Evolutionary conservation across 2,888 invertebrate species (phyloP).

Genomic region (Drosophila sordidula): DNA sequence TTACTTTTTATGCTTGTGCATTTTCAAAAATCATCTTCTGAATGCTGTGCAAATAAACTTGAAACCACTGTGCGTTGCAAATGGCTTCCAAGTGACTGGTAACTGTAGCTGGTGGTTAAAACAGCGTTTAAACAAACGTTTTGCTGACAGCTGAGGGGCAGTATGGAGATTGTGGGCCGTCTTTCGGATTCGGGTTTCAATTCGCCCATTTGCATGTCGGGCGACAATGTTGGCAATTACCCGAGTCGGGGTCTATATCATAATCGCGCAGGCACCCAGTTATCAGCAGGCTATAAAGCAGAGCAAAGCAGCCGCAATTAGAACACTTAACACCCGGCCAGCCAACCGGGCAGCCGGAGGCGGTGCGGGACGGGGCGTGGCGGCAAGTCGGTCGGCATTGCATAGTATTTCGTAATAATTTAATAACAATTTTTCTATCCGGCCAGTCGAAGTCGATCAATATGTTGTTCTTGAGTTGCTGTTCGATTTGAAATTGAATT

Average conservation of each 20-base stretch:
- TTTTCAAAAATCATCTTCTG: no score
- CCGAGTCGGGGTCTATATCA: slow-evolving; percentile 9
- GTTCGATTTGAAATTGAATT: slow-evolving; percentile 66
- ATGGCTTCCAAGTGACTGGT: background rate
- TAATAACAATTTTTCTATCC: slow-evolving; percentile 24
- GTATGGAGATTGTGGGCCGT: background rate
- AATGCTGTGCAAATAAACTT: no score
- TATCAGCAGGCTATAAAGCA: slow-evolving; percentile 47
- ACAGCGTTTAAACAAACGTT: slow-evolving; percentile 51
- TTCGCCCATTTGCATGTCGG: slow-evolving; percentile 39
- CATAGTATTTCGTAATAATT: slow-evolving; percentile 46
- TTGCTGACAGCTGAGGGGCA: slow-evolving; percentile 1
- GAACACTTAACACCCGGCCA: slow-evolving; percentile 47
- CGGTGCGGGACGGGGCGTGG: background rate
- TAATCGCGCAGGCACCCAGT: slow-evolving; percentile 18
- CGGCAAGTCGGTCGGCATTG: slow-evolving; percentile 22
- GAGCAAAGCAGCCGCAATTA: slow-evolving; percentile 48
- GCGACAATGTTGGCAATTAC: slow-evolving; percentile 31
- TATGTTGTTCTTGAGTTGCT: slow-evolving; percentile 14
- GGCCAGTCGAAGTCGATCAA: slow-evolving; percentile 29
- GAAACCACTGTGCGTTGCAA: slow-evolving; percentile 24
- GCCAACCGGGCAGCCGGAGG: background rate
- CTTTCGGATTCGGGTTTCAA: slow-evolving; percentile 15
- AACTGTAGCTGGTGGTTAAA: slow-evolving; percentile 30
- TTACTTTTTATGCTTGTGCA: no score